Conservation (phyloP, 2,113 vertebrate genomes). For the Hylia prasina region DNA sequence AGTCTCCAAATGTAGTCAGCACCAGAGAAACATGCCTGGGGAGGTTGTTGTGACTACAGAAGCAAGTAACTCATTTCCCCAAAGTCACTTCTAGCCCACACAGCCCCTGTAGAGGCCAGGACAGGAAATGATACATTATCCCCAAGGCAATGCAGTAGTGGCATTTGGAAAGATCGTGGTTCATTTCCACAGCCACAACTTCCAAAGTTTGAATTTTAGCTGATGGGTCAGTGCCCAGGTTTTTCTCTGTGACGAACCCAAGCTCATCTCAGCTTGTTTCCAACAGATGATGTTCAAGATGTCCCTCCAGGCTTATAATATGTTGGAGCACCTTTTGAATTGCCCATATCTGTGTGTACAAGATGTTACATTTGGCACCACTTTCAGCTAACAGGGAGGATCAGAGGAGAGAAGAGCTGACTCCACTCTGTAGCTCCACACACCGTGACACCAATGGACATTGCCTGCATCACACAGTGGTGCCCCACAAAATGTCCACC, state of each 20-base stretch:
- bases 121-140: not conserved
- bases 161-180: not conserved
- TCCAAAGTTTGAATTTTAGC: not conserved
- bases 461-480: not conserved
- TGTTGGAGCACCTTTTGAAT: not conserved
- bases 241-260: not conserved
- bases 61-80: not conserved
- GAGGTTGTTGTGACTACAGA: not conserved
- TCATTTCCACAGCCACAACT: not conserved
- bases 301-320: not conserved
- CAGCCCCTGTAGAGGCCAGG: not conserved
- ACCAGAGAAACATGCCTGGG: not conserved
- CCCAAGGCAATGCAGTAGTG: not conserved
- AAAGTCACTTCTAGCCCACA: not conserved
- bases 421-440: not conserved
- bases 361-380: not conserved
- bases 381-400: accelerated
- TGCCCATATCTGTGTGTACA: not conserved
- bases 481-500: not conserved
- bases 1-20: not conserved
- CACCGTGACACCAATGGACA: not conserved
- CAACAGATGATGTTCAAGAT: not conserved
- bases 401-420: not conserved
- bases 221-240: not conserved
- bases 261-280: not conserved